These are phyloP conservation scores for Wasmannia auropunctata DNA, from an alignment of 1,140 invertebrate genomes.

Conservation along the genomic window DNA sequence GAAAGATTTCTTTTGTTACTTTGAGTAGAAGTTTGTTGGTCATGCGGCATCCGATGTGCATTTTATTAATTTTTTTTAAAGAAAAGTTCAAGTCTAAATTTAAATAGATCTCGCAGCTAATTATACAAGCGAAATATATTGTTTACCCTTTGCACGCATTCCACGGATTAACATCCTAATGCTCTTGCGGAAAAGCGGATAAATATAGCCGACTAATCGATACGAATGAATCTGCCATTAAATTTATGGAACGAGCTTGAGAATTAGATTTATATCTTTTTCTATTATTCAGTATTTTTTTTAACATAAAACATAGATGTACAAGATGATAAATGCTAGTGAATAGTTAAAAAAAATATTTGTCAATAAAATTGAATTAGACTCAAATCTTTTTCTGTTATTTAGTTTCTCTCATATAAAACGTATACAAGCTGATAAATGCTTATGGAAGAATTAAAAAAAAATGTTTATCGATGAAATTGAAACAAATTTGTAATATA, in stretches of 20 bases:
- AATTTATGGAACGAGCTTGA: background rate
- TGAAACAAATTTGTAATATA: background rate
- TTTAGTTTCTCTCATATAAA: background rate
- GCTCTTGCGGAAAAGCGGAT: background rate
- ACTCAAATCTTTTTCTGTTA: too few relatives aligned
- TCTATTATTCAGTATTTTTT: background rate
- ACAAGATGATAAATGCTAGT: background rate
- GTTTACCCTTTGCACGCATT: background rate
- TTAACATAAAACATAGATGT: background rate
- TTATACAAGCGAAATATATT: background rate
- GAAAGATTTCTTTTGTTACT: background rate
- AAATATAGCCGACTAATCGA: background rate
- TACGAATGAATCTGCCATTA: background rate
- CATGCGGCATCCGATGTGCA: slow-evolving; percentile 56
- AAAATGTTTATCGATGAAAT: background rate
- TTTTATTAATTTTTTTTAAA: slow-evolving; percentile 56
- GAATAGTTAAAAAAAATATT: background rate
- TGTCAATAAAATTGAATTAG: background rate
- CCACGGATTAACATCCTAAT: background rate
- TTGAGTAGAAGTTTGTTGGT: slow-evolving; percentile 33
- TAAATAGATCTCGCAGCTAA: slow-evolving; percentile 56
- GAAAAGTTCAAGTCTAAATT: slow-evolving; percentile 68
- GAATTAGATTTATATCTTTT: background rate
- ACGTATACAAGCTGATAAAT: background rate
- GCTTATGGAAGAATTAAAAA: background rate